Evolutionary conservation across 2,888 invertebrate genomes (phyloP), one percentile per base, ranked within the genome.

Genomic region (Lissonota sp.): DNA sequence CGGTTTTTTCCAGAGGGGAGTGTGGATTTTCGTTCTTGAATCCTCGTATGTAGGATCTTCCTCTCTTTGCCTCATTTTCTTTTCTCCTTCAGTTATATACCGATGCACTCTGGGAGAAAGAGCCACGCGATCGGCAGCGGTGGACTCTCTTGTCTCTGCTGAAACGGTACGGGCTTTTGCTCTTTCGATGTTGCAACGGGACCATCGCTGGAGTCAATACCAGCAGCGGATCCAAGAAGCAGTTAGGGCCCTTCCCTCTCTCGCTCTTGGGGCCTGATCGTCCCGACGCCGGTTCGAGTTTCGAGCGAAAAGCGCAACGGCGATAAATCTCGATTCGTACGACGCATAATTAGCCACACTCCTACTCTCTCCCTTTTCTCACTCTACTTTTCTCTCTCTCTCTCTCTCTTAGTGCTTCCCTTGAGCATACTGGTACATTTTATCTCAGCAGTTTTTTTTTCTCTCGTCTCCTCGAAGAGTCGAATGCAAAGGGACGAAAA

Each of bases 251-350:
- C 70, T 44, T 53, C 12, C 12, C 53, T 44, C 62, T 7, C 49
- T 58, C 46, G 7, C n/a, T 51, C 10, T 39, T 46, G 14, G 71
- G 37, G 51, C 44, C 44, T 44, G 71, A 37, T 55, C 12, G 42
- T 58, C 58, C 37, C 67, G 58, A 46, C 62, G 64, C 69, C 69
- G 73, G 69, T 74, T 74, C 64, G 73, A 71, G 71, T 71, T 75
- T 75, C 75, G 67, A 80, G 58, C 55, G 75, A 71, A 80, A 71
- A 80, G 75, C 77, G 82, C 81, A 84, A 82, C 83, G 81, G 85
- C 85, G 85, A 89, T 89, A 88, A 88, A 89, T 89, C 88, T 88
- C 86, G 84, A 74, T 86, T 87, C 85, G 85, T 83, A 82, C 84
- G 87, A 86, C 86, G 88, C 88, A 87, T 89, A 88, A 89, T 87